These are phyloP conservation scores for Drosophila mayaguana DNA, from an alignment of 2,888 invertebrate species.

Conservation along the genomic window DNA sequence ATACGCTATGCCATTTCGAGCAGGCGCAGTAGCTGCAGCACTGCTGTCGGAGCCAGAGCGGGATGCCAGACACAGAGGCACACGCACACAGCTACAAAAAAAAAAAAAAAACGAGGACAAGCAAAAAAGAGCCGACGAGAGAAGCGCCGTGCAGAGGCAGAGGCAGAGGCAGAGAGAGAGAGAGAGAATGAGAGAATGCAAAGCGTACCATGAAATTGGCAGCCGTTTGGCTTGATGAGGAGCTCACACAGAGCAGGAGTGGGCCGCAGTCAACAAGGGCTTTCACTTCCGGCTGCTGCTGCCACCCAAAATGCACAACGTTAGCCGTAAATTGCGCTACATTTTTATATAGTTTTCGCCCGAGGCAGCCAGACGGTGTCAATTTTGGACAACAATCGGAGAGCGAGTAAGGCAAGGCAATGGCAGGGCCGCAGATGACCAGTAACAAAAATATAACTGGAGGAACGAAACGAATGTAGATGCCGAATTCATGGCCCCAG, in stretches of 20 bases:
- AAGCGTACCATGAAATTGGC: slow-evolving; percentile 69
- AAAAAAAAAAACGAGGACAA: neutral
- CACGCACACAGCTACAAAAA: neutral
- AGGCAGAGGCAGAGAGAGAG: slow-evolving; percentile 1
- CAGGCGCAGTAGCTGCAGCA: slow-evolving; percentile 63
- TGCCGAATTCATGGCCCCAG: slow-evolving; percentile 1
- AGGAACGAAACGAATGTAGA: slow-evolving; percentile 7
- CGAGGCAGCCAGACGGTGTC: slow-evolving; percentile 61
- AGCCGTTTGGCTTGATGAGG: slow-evolving; percentile 43
- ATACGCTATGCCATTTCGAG: slow-evolving; percentile 35
- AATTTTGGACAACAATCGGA: slow-evolving; percentile 56
- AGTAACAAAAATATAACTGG: slow-evolving; percentile 5
- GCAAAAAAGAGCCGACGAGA: slow-evolving; percentile 7
- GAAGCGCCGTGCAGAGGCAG: neutral
- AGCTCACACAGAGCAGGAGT: neutral
- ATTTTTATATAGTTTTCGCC: slow-evolving; percentile 69
- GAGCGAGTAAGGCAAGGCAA: neutral
- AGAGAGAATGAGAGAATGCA: slow-evolving; percentile 30
- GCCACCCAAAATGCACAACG: slow-evolving; percentile 40
- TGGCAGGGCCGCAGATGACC: slow-evolving; percentile 21
- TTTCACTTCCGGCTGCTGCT: slow-evolving; percentile 28
- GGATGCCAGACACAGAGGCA: slow-evolving; percentile 25
- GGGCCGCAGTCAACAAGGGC: slow-evolving; percentile 15
- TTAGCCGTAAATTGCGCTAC: slow-evolving; percentile 67
- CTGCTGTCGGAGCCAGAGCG: slow-evolving; percentile 27